A percentile compares a stretch with the other conserved stretches of the same genome.
These are phyloP conservation scores for Dromiciops gliroides DNA, from an alignment of 2,113 vertebrate species.

Conservation along the genomic window DNA sequence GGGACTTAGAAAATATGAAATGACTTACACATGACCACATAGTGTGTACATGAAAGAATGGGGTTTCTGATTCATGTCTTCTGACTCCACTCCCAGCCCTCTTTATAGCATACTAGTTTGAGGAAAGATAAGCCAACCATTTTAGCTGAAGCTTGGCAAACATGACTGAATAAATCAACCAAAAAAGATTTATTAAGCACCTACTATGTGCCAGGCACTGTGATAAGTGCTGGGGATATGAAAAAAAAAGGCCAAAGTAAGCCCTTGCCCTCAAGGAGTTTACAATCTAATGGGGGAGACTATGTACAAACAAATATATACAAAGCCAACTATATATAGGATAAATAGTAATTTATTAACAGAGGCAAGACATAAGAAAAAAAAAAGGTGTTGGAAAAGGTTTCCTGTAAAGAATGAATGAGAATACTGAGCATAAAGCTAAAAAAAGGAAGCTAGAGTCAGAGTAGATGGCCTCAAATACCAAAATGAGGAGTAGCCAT, in stretches of 20 bases:
- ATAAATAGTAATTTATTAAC: not conserved
- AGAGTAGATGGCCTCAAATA: not conserved
- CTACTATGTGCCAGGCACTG: too few relatives aligned
- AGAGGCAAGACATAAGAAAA: not conserved
- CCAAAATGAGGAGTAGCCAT: not conserved
- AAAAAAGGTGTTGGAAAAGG: not conserved
- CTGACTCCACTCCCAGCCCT: not conserved
- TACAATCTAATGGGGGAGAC: not conserved
- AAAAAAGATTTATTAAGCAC: not conserved
- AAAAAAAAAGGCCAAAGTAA: not conserved
- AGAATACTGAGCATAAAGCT: not conserved
- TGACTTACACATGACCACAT: not conserved
- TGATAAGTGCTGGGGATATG: not conserved
- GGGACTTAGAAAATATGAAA: not conserved
- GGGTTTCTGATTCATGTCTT: not conserved
- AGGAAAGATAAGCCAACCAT: not conserved
- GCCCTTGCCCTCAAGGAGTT: not conserved
- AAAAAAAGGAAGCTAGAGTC: not conserved
- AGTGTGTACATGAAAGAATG: not conserved
- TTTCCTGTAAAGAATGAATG: not conserved
- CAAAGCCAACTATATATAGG: not conserved
- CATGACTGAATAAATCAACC: not conserved
- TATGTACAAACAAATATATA: not conserved
- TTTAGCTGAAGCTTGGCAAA: not conserved
- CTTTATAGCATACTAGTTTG: not conserved